Evolutionary conservation across 1,140 invertebrate species (phyloP), one percentile per base, ranked within the genome.

Genomic region (Pseudomyrmex concolor): DNA sequence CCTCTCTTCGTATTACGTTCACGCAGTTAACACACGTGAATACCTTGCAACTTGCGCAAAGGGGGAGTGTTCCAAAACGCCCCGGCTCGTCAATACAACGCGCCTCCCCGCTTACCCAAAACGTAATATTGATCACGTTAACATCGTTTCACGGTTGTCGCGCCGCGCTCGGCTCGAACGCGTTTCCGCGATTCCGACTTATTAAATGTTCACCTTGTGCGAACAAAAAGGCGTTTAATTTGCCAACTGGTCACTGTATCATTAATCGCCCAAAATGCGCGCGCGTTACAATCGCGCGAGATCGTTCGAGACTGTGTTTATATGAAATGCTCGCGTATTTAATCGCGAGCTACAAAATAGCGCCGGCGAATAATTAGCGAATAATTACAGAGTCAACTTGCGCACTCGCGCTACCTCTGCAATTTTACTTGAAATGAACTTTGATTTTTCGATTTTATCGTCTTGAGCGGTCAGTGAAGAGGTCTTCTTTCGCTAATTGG

Each of bases 41-140:
- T 66, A 77, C 73, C 73, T 68, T 67, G 48, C 48, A 70, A 48
- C 67, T 80, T 48, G 66, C 54, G 7, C 55, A 50, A 9, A 13
- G 50, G 5, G 60, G 9, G 15, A 1, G 57, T 19, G 22, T n/a
- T 66, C 25, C 48, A 66, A 70, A 80, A 50, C 76, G 66, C 67
- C 34, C 34, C 64, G n/a, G 54, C n/a, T 59, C 76, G 76, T 80
- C 76, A 60, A 80, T 80, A 80, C 76, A 59, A 80, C 66, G 66
- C 64, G 34, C 34, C 34, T 34, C 34, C 34, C 34, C 34, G 34
- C 54, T 50, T 19, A 25, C 60, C 54, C 76, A 55, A 80, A 80
- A 80, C 66, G 76, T 80, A 71, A 80, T 80, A 80, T 80, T 80
- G 76, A 80, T 80, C 76, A 80, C 66, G 76, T 70, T 80, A 80